These are phyloP conservation scores for Gryon sp. DNA, from an alignment of 1,140 invertebrate genomes.

Conservation along the genomic window DNA sequence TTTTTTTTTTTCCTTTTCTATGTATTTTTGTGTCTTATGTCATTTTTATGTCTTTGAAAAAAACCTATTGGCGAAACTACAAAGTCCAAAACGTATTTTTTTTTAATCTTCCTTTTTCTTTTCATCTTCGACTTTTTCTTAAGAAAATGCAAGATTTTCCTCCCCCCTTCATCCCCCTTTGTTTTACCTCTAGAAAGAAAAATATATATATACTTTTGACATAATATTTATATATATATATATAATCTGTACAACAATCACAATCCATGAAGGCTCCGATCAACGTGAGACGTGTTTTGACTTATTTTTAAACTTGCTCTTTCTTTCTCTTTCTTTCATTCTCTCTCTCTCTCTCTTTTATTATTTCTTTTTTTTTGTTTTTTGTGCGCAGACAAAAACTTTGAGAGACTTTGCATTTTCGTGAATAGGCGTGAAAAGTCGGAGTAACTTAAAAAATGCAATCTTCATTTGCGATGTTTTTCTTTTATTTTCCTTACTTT, in stretches of 20 bases:
- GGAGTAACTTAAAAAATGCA: conserved; percentile 52
- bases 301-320: neutral
- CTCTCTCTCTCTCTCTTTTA: neutral
- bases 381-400: conserved; percentile 19
- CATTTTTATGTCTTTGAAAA: conserved; percentile 68
- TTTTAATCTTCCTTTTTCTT: neutral
- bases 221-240: conserved; percentile 60
- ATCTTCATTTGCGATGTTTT: conserved; percentile 15
- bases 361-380: conserved; percentile 12
- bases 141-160: neutral
- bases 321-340: conserved; percentile 9
- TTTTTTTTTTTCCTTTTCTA: conserved; percentile 55
- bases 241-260: conserved; percentile 62
- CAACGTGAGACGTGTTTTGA: conserved; percentile 38
- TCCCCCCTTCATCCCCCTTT: conserved; percentile 10
- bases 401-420: conserved; percentile 66
- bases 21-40: conserved; percentile 41
- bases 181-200: conserved; percentile 59
- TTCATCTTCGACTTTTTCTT: neutral
- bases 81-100: conserved; percentile 36
- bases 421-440: conserved; percentile 59
- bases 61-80: conserved; percentile 49
- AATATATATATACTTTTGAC: conserved; percentile 60
- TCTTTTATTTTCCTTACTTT: too few relatives aligned
- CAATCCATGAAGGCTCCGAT: conserved; percentile 59